phyloP scores from a whole-genome alignment of 2,888 invertebrate genomes.

The Parnassius mnemosyne region DNA sequence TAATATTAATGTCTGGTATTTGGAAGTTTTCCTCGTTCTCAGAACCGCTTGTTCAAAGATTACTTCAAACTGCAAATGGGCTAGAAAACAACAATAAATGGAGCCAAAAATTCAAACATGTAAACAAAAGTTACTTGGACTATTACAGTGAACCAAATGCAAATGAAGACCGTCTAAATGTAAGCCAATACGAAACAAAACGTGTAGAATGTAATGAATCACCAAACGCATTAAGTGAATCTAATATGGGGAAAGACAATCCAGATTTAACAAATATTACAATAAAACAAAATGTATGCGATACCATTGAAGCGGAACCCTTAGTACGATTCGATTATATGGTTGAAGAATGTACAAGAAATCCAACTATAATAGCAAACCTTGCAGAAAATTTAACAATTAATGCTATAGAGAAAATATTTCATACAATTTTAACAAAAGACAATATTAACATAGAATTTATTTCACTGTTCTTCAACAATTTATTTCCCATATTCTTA shows the following conservation, averaged over 20 bases:
- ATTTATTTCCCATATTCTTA: constrained; percentile 45
- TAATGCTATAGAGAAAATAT: constrained; percentile 44
- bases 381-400: constrained; percentile 44
- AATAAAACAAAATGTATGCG: constrained; percentile 15
- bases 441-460: constrained; percentile 29
- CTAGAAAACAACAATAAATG: constrained; percentile 30
- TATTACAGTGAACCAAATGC: constrained; percentile 3
- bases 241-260: constrained; percentile 3
- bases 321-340: constrained; percentile 37
- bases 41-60: constrained; percentile 27
- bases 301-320: constrained; percentile 42
- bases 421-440: constrained; percentile 40
- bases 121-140: constrained; percentile 9
- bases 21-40: constrained; percentile 35
- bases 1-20: constrained; percentile 20
- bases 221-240: neutral
- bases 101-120: constrained; percentile 29
- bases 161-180: neutral
- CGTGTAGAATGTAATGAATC: constrained; percentile 2
- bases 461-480: constrained; percentile 33
- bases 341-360: constrained; percentile 41
- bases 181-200: neutral
- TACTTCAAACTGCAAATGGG: constrained; percentile 21
- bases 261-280: neutral
- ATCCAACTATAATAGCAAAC: constrained; percentile 35